Conservation (phyloP, 1,140 invertebrate species). For the Drosophila subpulchrella region DNA sequence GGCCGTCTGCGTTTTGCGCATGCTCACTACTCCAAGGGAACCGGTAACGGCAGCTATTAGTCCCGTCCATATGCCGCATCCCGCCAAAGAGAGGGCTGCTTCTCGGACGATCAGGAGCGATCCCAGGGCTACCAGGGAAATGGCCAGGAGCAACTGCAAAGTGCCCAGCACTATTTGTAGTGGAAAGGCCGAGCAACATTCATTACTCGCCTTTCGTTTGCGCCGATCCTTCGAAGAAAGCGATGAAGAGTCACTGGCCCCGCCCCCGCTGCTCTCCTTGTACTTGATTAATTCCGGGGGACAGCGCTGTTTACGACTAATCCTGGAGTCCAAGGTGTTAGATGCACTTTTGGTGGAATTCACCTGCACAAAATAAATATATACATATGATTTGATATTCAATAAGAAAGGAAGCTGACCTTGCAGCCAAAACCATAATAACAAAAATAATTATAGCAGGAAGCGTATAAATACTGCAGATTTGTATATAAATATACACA, state of each 20-base stretch:
- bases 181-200: slow-evolving; percentile 78
- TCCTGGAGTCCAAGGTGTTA: slow-evolving; percentile 74
- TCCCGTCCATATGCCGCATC: slow-evolving; percentile 82
- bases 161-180: slow-evolving; percentile 77
- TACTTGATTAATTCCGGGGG: slow-evolving; percentile 80
- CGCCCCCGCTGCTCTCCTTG: slow-evolving; percentile 54
- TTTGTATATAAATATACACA: too few relatives aligned
- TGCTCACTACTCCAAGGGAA: slow-evolving; percentile 79
- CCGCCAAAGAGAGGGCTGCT: slow-evolving; percentile 76
- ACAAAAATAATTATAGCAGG: too few relatives aligned
- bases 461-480: too few relatives aligned
- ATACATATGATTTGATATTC: neutral
- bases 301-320: slow-evolving; percentile 82
- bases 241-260: slow-evolving; percentile 41
- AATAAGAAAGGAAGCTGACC: too few relatives aligned
- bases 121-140: slow-evolving; percentile 75
- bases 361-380: neutral
- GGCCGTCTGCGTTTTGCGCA: slow-evolving; percentile 78
- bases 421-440: neutral
- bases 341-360: slow-evolving; percentile 37
- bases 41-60: slow-evolving; percentile 78
- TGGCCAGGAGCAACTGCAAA: slow-evolving; percentile 76
- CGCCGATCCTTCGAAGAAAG: slow-evolving; percentile 54
- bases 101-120: slow-evolving; percentile 74
- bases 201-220: slow-evolving; percentile 58